A percentile compares a stretch with the other conserved stretches of the same genome.
These are phyloP conservation scores for Ceratosolen solmsi DNA, from an alignment of 1,140 invertebrate genomes.

Conservation along the genomic window DNA sequence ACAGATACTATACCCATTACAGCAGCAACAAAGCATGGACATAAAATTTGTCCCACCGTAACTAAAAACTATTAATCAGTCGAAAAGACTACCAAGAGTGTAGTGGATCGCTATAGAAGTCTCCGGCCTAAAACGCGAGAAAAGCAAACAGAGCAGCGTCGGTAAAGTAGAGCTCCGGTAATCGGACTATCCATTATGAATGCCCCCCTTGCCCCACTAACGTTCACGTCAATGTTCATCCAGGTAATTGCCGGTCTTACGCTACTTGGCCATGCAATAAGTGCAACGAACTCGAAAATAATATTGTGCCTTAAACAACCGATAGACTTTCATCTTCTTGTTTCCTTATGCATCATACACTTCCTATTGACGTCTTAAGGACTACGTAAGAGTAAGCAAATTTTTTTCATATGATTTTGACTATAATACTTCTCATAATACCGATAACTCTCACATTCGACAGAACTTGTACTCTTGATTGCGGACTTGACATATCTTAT, in stretches of 20 bases:
- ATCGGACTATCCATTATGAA: neutral
- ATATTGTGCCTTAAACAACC: constrained; percentile 35
- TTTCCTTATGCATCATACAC: neutral
- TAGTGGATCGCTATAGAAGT: too few relatives aligned
- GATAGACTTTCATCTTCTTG: neutral
- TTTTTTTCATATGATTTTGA: neutral
- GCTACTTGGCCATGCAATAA: constrained; percentile 36
- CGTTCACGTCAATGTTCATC: neutral
- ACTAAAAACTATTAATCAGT: too few relatives aligned
- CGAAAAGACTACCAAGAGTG: too few relatives aligned
- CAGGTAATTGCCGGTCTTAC: constrained; percentile 50
- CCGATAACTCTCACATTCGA: too few relatives aligned
- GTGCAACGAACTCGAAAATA: constrained; percentile 60
- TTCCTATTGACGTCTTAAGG: neutral
- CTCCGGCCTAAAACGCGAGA: too few relatives aligned
- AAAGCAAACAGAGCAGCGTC: too few relatives aligned
- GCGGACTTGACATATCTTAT: too few relatives aligned
- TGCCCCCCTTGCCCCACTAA: neutral
- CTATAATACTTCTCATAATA: too few relatives aligned
- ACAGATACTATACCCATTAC: too few relatives aligned
- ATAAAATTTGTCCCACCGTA: too few relatives aligned
- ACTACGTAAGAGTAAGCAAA: neutral
- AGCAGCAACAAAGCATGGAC: too few relatives aligned
- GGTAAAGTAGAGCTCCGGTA: neutral
- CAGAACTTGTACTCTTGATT: too few relatives aligned